Evolutionary conservation across 2,113 vertebrate species (phyloP).

Genomic region (Elephantulus edwardii): DNA sequence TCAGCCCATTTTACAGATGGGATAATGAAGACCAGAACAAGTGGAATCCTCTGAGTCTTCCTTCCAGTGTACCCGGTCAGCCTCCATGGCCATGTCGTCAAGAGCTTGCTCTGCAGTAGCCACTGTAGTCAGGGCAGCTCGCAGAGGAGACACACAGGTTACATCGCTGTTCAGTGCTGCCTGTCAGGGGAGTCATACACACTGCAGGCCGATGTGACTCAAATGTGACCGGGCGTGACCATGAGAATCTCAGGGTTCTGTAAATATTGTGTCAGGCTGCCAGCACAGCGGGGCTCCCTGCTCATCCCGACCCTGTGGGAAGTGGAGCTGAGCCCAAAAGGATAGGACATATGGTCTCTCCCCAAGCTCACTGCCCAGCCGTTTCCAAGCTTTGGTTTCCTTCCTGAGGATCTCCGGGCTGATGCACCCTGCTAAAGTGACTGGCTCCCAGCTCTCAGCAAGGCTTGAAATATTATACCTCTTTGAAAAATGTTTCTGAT

Average conservation of each 20-base stretch:
- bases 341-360: background rate
- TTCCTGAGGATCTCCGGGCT: background rate
- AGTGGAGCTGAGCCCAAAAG: rapidly evolving
- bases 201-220: background rate
- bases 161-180: background rate
- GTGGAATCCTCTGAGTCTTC: background rate
- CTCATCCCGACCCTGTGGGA: background rate
- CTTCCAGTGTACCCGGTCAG: background rate
- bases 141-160: background rate
- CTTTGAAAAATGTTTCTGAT: background rate
- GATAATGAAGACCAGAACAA: background rate
- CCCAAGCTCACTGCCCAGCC: background rate
- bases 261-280: conserved; percentile 51
- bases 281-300: background rate
- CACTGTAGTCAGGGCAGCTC: background rate
- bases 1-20: background rate
- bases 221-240: conserved; percentile 22
- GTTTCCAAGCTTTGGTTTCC: conserved; percentile 19
- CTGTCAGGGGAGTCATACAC: background rate
- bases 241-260: conserved; percentile 23
- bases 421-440: background rate
- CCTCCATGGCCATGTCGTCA: background rate
- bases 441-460: background rate
- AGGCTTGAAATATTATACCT: background rate
- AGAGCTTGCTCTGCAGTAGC: background rate